Percentiles rank a stretch among this genome's conserved stretches.
Conservation (phyloP, 2,113 vertebrate genomes). For the Galbula dea region DNA sequence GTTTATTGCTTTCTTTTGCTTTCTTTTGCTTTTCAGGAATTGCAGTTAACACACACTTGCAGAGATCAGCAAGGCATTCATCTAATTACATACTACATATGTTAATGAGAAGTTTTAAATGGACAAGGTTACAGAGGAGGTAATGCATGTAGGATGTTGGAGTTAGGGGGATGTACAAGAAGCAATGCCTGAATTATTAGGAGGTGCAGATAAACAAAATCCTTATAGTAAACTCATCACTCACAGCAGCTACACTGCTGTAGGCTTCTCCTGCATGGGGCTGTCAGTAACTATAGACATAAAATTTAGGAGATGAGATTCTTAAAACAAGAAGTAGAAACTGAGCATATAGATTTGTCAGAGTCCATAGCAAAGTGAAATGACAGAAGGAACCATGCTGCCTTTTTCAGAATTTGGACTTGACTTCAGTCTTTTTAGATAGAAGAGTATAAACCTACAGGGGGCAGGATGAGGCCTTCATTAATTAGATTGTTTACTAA, state of each 20-base stretch:
- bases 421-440: neutral
- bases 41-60: neutral
- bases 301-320: neutral
- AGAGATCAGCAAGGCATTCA: neutral
- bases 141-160: neutral
- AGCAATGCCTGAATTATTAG: neutral
- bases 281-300: neutral
- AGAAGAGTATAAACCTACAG: neutral
- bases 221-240: neutral
- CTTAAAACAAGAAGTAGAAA: neutral
- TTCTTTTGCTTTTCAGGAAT: neutral
- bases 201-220: neutral
- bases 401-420: neutral
- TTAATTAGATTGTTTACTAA: neutral
- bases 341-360: neutral
- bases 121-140: neutral
- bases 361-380: neutral
- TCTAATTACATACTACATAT: neutral
- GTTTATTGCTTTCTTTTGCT: neutral
- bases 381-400: fast-evolving
- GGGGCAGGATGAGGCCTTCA: neutral
- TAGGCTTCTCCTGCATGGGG: neutral
- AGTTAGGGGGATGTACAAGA: neutral
- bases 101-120: neutral
- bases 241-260: neutral